These are phyloP conservation scores for Himalopsyche tibetana DNA, from an alignment of 2,888 invertebrate genomes.

Conservation along the genomic window DNA sequence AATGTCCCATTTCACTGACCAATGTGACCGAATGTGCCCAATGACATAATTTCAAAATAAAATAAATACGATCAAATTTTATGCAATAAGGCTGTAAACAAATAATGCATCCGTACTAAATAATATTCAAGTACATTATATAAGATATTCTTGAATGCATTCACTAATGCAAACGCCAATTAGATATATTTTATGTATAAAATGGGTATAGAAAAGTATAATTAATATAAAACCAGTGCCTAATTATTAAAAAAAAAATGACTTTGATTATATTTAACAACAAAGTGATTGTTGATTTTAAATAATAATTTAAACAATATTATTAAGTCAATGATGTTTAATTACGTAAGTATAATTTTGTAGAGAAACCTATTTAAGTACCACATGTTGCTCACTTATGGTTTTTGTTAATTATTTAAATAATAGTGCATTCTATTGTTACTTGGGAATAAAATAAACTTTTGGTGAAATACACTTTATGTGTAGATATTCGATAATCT, in stretches of 20 bases:
- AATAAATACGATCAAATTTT: too few relatives aligned
- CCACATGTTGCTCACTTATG: neutral
- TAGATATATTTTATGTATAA: neutral
- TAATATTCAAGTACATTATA: too few relatives aligned
- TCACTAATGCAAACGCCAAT: neutral
- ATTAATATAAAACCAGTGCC: slow-evolving; percentile 34
- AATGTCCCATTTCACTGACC: too few relatives aligned
- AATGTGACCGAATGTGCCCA: too few relatives aligned
- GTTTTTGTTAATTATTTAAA: neutral
- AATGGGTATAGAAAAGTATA: slow-evolving; percentile 17
- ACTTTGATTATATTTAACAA: slow-evolving; percentile 6
- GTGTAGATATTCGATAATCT: neutral
- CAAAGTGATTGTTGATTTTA: slow-evolving; percentile 23
- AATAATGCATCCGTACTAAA: too few relatives aligned
- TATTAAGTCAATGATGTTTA: neutral
- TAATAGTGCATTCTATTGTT: neutral
- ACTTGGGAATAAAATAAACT: too few relatives aligned
- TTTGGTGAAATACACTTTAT: neutral
- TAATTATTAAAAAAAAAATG: slow-evolving; percentile 22
- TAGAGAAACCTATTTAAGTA: neutral
- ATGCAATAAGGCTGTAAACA: too few relatives aligned
- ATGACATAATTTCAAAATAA: too few relatives aligned
- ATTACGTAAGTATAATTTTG: neutral
- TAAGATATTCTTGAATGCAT: too few relatives aligned
- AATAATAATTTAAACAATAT: slow-evolving; percentile 23